Evolutionary conservation across 1,140 invertebrate genomes (phyloP).

Genomic region (Potamilus streckersoni): DNA sequence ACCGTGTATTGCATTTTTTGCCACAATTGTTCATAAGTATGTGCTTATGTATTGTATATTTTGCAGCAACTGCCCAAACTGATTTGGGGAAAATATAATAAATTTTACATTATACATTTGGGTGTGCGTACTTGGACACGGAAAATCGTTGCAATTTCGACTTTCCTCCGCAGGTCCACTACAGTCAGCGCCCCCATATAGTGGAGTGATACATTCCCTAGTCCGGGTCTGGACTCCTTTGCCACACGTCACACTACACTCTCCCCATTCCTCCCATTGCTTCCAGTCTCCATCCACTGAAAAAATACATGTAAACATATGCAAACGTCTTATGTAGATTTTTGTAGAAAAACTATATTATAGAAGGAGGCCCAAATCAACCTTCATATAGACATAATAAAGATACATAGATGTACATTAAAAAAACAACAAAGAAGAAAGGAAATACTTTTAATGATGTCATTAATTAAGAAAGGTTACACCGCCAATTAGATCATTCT

Average conservation of each 20-base stretch:
- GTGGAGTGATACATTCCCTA: slow-evolving; percentile 69
- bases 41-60: background rate
- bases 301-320: slow-evolving; percentile 1
- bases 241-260: slow-evolving; percentile 76
- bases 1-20: background rate
- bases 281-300: slow-evolving; percentile 74
- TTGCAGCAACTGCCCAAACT: background rate
- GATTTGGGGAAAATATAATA: background rate
- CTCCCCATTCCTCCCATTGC: slow-evolving; percentile 75
- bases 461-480: too few relatives aligned
- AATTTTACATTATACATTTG: background rate
- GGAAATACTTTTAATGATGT: too few relatives aligned
- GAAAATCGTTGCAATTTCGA: slow-evolving; percentile 37
- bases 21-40: background rate
- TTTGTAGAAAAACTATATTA: too few relatives aligned
- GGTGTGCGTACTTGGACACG: slow-evolving; percentile 45
- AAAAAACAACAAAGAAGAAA: too few relatives aligned
- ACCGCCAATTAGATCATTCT: too few relatives aligned
- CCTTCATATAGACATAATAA: too few relatives aligned
- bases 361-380: too few relatives aligned
- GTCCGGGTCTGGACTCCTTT: slow-evolving; percentile 73
- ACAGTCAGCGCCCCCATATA: slow-evolving; percentile 46
- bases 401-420: too few relatives aligned
- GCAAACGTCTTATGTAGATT: background rate
- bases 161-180: slow-evolving; percentile 35